These are phyloP conservation scores for Lampropteryx suffumata DNA, from an alignment of 2,888 invertebrate species.

Conservation along the genomic window DNA sequence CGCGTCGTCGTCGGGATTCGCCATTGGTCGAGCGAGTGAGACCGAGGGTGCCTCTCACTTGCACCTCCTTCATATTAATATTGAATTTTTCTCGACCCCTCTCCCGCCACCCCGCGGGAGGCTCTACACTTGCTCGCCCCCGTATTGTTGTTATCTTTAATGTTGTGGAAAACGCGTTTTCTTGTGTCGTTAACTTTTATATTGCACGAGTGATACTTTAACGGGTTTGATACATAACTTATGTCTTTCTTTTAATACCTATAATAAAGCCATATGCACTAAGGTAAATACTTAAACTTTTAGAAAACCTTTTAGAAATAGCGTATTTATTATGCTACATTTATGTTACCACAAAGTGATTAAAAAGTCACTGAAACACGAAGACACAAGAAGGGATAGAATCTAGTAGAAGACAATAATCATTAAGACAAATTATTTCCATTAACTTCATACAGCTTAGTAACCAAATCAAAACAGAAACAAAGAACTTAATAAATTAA, in stretches of 20 bases:
- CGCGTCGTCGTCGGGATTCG: conserved; percentile 78
- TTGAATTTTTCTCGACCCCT: conserved; percentile 88
- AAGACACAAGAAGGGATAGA: no score
- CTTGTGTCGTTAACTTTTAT: conserved; percentile 84
- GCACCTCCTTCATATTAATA: conserved; percentile 90
- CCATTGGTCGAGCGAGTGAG: conserved; percentile 82
- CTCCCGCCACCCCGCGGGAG: conserved; percentile 79
- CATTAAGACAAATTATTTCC: conserved; percentile 7
- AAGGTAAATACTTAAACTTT: no score
- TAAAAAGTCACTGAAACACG: no score
- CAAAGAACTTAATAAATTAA: conserved; percentile 81
- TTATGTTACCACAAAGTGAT: no score
- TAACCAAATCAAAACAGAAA: conserved; percentile 75
- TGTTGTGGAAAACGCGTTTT: conserved; percentile 84
- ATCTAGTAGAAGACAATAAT: conserved; percentile 10
- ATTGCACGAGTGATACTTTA: conserved; percentile 83
- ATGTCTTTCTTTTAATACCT: conserved; percentile 48
- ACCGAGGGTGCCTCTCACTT: conserved; percentile 79
- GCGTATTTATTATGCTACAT: no score
- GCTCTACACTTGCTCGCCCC: conserved; percentile 81
- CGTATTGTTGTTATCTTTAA: conserved; percentile 84
- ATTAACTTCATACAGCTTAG: conserved; percentile 25
- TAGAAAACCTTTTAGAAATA: no score
- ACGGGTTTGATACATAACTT: conserved; percentile 79
- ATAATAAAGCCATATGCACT: conserved; percentile 8